Base-by-base conservation (phyloP, 2,797 vertebrate species). In the Chelon auratus region DNA sequence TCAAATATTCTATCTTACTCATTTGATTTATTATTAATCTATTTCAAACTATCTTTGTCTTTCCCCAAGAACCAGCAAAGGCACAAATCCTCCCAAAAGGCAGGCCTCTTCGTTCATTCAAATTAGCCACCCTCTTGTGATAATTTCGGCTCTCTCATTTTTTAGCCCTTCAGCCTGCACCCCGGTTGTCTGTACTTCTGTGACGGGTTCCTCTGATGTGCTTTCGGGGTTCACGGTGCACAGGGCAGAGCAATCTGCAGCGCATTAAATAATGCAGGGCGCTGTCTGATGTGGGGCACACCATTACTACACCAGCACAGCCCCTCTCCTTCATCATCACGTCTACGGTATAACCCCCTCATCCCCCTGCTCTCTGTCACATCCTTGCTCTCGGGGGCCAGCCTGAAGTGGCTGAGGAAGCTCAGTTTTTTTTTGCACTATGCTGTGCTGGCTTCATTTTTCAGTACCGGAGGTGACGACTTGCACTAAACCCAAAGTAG, bases 191-290 rank as follows among this genome's bases (percentile, higher is more conserved):
- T 39, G 40, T 10, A 12, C 57, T 33, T 75, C 62, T 57, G 58
- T 66, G 55, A 40, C 47, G 75, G 24, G 40, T 24, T 72, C 51
- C 43, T 83, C 68, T 81, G 45, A 72, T 81, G 56, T 77, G 71
- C 36, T 83, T 26, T 81, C 71, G 63, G 84, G 72, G 78, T 75
- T 78, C 70, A 70, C 68, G 60, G 74, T 62, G 65, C 58, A 77
- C 61, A 45, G 71, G 69, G 68, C 74, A 77, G 57, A 70, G 63
- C 68, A 78, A 83, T 86, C 78, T 84, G 81, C 80, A 78, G 68
- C 63, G 69, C 79, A 67, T 87, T 93, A 84, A 91, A 93, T 92
- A 93, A 91, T 93, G 89, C 81, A 92, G 68, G 5, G 57, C 51
- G 78, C 57, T 43, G 72, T 89, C 54, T 82, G 84, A 91, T 87